Conservation (phyloP, 1,140 invertebrate genomes). For the Cepaea nemoralis region DNA sequence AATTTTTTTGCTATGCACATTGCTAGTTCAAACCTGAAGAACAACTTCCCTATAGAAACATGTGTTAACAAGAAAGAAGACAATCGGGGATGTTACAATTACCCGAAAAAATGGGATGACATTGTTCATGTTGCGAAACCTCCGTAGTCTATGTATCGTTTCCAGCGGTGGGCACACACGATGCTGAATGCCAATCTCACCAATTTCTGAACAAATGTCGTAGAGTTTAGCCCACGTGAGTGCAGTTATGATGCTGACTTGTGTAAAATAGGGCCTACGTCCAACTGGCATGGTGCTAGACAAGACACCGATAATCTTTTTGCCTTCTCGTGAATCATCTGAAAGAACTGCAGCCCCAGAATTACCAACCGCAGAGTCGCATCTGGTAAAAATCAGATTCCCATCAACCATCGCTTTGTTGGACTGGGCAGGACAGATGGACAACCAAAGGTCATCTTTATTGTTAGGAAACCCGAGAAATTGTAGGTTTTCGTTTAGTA, state of each 20-base stretch:
- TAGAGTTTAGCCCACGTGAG: conserved; percentile 56
- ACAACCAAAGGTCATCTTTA: conserved; percentile 49
- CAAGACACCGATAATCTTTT: conserved; percentile 57
- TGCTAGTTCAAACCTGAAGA: too few species aligned
- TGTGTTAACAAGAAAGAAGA: too few species aligned
- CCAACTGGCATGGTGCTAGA: conserved; percentile 53
- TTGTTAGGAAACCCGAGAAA: conserved; percentile 59
- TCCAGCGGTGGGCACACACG: conserved; percentile 49
- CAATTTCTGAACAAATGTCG: conserved; percentile 59
- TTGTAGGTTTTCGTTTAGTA: conserved; percentile 51
- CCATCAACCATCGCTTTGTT: conserved; percentile 50
- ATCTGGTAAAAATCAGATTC: conserved; percentile 57
- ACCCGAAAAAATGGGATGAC: conserved; percentile 50
- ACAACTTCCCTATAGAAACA: too few species aligned
- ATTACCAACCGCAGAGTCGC: conserved; percentile 58
- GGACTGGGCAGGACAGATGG: conserved; percentile 48
- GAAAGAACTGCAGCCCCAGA: conserved; percentile 58
- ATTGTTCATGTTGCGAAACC: conserved; percentile 13
- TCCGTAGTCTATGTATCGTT: conserved; percentile 3
- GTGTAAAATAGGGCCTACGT: conserved; percentile 33
- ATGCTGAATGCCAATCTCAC: conserved; percentile 46
- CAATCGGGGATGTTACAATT: too few species aligned
- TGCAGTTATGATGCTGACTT: conserved; percentile 57
- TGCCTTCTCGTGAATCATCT: conserved; percentile 47
- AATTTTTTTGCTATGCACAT: too few species aligned